Percentiles rank a stretch among this genome's conserved stretches.
phyloP scores from a whole-genome alignment of 2,113 vertebrate species.

The Takifugu bimaculatus region DNA sequence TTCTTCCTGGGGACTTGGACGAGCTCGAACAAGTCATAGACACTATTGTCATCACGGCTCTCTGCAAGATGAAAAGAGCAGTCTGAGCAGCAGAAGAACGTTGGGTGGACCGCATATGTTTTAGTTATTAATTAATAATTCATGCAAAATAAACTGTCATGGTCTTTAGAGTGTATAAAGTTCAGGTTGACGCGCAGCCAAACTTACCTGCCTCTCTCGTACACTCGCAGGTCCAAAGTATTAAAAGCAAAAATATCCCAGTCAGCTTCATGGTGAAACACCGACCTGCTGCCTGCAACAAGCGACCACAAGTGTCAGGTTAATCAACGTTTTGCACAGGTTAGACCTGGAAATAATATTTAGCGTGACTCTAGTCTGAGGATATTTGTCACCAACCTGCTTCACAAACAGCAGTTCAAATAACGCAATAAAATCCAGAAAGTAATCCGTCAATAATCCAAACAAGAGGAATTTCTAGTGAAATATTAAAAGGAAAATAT shows the following conservation, averaged over 20 bases:
- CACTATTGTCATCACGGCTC: conserved; percentile 87
- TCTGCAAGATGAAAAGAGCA: conserved; percentile 70
- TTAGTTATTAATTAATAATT: neutral
- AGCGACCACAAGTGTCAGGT: neutral
- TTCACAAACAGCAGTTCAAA: conserved; percentile 20
- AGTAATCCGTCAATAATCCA: conserved; percentile 59
- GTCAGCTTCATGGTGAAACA: conserved; percentile 79
- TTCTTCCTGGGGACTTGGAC: conserved; percentile 79
- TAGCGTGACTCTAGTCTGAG: neutral
- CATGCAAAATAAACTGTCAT: neutral
- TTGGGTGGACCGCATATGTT: neutral
- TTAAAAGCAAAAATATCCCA: conserved; percentile 78
- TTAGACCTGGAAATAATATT: conserved; percentile 1
- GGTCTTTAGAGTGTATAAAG: neutral
- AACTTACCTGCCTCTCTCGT: conserved; percentile 87
- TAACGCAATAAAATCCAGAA: conserved; percentile 28
- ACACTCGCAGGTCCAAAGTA: conserved; percentile 72
- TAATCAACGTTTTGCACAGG: neutral
- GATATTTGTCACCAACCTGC: conserved; percentile 54
- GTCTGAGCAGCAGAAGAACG: neutral
- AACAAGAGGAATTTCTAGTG: conserved; percentile 1
- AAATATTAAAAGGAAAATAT: conserved; percentile 14
- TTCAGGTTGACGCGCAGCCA: conserved; percentile 1
- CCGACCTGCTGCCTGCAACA: conserved; percentile 24
- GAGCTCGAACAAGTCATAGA: conserved; percentile 93